Base-by-base conservation (phyloP, 2,797 vertebrate genomes). In the Clarias pachynema region DNA sequence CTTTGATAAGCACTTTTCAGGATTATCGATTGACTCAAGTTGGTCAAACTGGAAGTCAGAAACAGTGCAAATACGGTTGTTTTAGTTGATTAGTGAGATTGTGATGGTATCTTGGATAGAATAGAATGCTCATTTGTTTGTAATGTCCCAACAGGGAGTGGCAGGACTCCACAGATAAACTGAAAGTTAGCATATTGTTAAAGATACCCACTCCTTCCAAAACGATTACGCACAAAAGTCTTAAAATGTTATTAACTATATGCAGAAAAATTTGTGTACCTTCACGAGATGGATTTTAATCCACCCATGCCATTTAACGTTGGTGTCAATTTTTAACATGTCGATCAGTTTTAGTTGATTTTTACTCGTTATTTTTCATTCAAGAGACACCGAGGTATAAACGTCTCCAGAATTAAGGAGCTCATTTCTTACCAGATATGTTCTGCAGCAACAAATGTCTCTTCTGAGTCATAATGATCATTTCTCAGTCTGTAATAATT, bases 111-210 rank as follows among this genome's bases (percentile, higher is more conserved):
- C 84, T 78, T 88, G 81, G 83, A 80, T 75, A 57, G 81, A 66
- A 65, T 69, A 53, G 18, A 53, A 66, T 53, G 79, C 79, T 81
- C 79, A 81, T 81, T 81, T 81, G 40, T 66, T 26, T 53, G 63
- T 66, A 66, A 66, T 68, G 79, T 81, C 79, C 53, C n/a, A 65
- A 65, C 79, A 68, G 62, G 79, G 53, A 31, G 40, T 80, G 78
- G 69, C 85, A 82, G 84, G 89, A 88, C 84, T 90, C 88, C 87
- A 89, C 88, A 89, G 89, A 86, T 90, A 89, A 86, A 60, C 80
- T 82, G 63, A 31, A n/a, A 31, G 63, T 86, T 80, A 69, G 73
- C 70, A 82, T 49, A 59, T 70, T 24, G 44, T 62, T 59, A 57
- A 26, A 18, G 31, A 74, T 59, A 40, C 2, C 68, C 62, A 31